Evolutionary conservation across 2,113 vertebrate genomes (phyloP).

Genomic region (Regulus satrapa): DNA sequence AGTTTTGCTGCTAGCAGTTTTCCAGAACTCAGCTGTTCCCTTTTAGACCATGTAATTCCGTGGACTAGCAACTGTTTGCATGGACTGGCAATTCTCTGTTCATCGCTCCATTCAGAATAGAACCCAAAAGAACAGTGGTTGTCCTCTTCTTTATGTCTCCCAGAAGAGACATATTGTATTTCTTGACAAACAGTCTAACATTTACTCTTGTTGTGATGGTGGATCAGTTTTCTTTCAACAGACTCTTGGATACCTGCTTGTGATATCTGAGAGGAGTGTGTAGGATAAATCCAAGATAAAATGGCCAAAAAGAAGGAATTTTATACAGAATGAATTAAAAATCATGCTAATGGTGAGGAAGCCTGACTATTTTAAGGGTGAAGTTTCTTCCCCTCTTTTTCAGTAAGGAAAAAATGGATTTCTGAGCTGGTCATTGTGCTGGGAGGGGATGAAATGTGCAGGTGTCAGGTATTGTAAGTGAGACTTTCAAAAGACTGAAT

Average conservation of each 20-base stretch:
- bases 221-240: background rate
- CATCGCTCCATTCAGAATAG: background rate
- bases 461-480: background rate
- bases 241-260: background rate
- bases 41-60: background rate
- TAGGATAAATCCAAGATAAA: background rate
- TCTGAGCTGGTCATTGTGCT: background rate
- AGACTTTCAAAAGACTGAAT: background rate
- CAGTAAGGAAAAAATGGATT: background rate
- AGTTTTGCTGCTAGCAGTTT: background rate
- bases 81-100: background rate
- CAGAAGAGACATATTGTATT: background rate
- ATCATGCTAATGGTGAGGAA: background rate
- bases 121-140: background rate
- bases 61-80: background rate
- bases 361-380: fast-evolving
- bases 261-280: background rate
- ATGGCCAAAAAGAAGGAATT: background rate
- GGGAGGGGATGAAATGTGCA: background rate
- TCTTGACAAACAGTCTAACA: background rate
- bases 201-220: background rate
- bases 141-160: background rate
- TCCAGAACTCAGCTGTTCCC: background rate
- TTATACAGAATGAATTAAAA: background rate
- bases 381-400: background rate